phyloP scores from a whole-genome alignment of 2,888 invertebrate genomes.

The Drosophila cognata region DNA sequence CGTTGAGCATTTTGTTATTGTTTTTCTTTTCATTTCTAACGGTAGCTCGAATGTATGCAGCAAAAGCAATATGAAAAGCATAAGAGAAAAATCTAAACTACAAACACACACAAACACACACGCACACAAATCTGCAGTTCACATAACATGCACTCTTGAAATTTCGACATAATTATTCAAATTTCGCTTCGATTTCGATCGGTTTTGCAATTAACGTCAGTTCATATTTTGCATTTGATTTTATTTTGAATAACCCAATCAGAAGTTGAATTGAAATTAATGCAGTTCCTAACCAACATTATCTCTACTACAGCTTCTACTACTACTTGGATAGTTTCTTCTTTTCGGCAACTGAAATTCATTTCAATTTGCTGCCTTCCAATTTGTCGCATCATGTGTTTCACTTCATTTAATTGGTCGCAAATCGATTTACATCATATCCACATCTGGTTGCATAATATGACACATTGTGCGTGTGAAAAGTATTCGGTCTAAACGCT shows the following conservation, averaged over 20 bases:
- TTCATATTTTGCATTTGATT: constrained; percentile 30
- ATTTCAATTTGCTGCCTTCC: constrained; percentile 42
- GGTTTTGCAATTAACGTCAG: constrained; percentile 47
- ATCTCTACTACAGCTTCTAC: neutral
- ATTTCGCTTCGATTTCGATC: constrained; percentile 43
- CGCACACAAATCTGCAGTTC: constrained; percentile 16
- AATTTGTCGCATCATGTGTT: constrained; percentile 50
- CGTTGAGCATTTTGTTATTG: constrained; percentile 35
- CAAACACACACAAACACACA: constrained; percentile 2
- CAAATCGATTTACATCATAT: constrained; percentile 6
- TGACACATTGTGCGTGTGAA: constrained; percentile 51
- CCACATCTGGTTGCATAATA: constrained; percentile 36
- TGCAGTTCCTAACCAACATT: constrained; percentile 29
- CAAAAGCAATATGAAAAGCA: constrained; percentile 42
- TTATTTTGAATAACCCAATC: constrained; percentile 12
- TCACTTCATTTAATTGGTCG: constrained; percentile 14
- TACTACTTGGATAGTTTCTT: neutral
- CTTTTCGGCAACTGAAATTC: constrained; percentile 43
- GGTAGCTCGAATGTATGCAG: constrained; percentile 62
- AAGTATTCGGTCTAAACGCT: constrained; percentile 38
- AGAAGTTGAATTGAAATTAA: constrained; percentile 65
- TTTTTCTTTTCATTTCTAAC: constrained; percentile 54
- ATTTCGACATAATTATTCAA: constrained; percentile 53
- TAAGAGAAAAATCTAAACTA: constrained; percentile 30
- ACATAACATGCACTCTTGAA: constrained; percentile 23